Percentiles rank a stretch among this genome's conserved stretches.
Conservation (phyloP, 2,113 vertebrate genomes). For the Lethenteron reissneri region DNA sequence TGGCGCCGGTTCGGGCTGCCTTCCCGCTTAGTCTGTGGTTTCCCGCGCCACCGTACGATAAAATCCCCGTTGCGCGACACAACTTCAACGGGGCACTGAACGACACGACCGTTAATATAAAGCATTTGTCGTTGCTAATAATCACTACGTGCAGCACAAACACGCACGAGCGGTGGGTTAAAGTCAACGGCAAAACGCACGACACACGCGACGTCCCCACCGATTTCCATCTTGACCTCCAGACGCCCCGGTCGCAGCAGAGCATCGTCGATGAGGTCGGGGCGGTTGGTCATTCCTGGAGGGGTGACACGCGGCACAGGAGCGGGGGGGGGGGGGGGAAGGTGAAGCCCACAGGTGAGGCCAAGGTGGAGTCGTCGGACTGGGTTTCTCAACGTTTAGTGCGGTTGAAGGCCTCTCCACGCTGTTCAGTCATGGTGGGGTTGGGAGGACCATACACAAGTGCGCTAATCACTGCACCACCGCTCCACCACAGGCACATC, state of each 20-base stretch:
- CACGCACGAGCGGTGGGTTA: too few species aligned
- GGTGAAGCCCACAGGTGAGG: not conserved
- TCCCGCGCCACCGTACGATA: too few species aligned
- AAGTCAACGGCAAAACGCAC: not conserved
- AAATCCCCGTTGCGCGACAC: too few species aligned
- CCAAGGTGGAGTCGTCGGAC: not conserved
- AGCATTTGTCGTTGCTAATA: too few species aligned
- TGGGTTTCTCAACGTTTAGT: too few species aligned
- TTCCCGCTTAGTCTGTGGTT: too few species aligned
- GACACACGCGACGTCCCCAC: slow-evolving; percentile 22
- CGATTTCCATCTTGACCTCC: slow-evolving; percentile 97
- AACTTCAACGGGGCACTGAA: too few species aligned
- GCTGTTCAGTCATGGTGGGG: not conserved
- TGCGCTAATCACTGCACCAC: not conserved
- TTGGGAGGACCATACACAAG: not conserved
- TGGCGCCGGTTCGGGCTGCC: too few species aligned
- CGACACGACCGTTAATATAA: too few species aligned
- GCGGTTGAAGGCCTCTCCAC: too few species aligned
- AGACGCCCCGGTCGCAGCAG: slow-evolving; percentile 67
- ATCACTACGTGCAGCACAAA: too few species aligned
- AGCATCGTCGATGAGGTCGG: slow-evolving; percentile 86
- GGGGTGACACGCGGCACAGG: slow-evolving; percentile 7
- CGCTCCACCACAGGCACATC: too few species aligned
- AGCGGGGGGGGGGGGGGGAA: not conserved
- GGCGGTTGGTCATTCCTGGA: slow-evolving; percentile 90